Evolutionary conservation across 2,888 invertebrate species (phyloP), one percentile per base, ranked within the genome.

Genomic region (Agapostemon virescens): DNA sequence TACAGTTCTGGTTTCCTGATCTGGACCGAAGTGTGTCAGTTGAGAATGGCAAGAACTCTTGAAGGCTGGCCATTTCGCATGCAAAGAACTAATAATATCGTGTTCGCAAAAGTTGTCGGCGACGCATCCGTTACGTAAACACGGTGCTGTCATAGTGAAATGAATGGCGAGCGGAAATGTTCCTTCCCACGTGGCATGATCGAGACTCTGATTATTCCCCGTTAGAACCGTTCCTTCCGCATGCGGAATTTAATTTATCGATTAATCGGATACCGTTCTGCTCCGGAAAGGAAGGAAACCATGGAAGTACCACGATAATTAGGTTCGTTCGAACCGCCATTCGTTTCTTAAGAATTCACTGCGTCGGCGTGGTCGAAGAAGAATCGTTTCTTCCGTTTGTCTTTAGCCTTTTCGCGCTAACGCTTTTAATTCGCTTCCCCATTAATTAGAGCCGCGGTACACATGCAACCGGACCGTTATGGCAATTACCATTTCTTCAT

Each of bases 191-290:
- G 74, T 76, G 72, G 23, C 66, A 69, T 70, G 77, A 77, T 84
- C 64, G 42, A 71, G 69, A 42, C 69, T 68, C 38, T 36, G 79
- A 81, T 85, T 75, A 77, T 71, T 74, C 61, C 79, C 77, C 79
- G 74, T 76, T 82, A 81, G 61, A 81, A 49, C 49, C 70, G 69
- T 74, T 84, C 45, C 79, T 85, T 85, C 75, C 79, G 67, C 61
- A n/a, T 33, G 66, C 63, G 74, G 77, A 67, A 76, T 77, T n/a
- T 69, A 75, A 82, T 80, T 85, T 75, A 82, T 80, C 70, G 74
- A 69, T 81, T 69, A 82, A 74, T 82, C 72, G 78, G 61, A 67
- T 69, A 71, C 66, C 75, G 80, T 70, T 77, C 82, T 68, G 84
- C 79, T 75, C 79, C 70, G 79, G 58, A 85, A 84, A 70, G 74